Base-by-base conservation (phyloP, 2,113 vertebrate species). In the Todiramphus chloris region DNA sequence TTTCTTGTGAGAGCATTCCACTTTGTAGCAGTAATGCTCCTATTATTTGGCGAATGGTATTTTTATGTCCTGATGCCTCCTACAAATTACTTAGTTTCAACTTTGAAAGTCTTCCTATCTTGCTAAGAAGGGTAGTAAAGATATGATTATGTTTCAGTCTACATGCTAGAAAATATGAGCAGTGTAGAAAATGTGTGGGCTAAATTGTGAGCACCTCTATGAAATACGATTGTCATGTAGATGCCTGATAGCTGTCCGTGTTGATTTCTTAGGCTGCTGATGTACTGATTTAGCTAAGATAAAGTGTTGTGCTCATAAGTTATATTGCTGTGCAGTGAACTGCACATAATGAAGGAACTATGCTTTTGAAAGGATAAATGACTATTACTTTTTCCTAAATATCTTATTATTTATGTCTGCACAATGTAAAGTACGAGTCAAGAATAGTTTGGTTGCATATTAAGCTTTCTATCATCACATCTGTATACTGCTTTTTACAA, bases 311-410 rank as follows among this genome's bases (percentile, higher is more conserved):
- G 27, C 62, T 83, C 13, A 4, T 60, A 81, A 91, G 37, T 91
- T 89, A 81, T 50, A 70, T 48, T 84, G 74, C 62, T 81, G 92
- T 94, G 86, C 87, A 59, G 55, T 77, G 87, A 94, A 63, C 74
- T 92, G 86, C 70, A 77, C 74, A 73, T 79, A 90, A 70, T 90
- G 75, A 83, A 90, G 60, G 62, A 93, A 33, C 80, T 76, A 20
- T 67, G n/a, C 69, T 89, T 95, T 87, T 87, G 76, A 87, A 87
- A 70, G 67, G 43, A 93, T 66, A 81, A 95, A 94, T 92, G 92
- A 24, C 85, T 96, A 67, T 93, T 93, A 87, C 86, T 95, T 87
- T 87, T 88, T 70, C 14, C 69, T 63, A 50, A 86, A 53, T 72
- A 55, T 67, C 85, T 85, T 90, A 87, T 80, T 56, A 60, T 74